phyloP scores from a whole-genome alignment of 2,113 vertebrate genomes.

The Podarcis raffonei region DNA sequence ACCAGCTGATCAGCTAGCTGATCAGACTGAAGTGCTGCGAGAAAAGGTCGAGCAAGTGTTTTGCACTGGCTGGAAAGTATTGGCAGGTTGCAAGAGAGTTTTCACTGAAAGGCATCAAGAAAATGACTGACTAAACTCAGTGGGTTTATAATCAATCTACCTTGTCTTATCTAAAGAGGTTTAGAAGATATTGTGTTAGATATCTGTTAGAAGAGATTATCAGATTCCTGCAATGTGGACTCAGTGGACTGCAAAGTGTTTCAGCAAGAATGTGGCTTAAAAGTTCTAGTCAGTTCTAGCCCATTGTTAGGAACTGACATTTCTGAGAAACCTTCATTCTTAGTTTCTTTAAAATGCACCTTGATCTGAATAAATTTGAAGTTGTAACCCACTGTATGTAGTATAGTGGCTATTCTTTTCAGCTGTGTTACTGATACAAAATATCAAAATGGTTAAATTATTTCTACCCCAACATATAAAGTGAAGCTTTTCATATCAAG shows the following conservation, averaged over 20 bases:
- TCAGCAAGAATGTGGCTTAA: not conserved
- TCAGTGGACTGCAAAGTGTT: not conserved
- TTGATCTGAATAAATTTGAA: constrained; percentile 51
- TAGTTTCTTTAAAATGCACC: not conserved
- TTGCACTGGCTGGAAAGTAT: not conserved
- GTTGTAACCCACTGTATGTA: not conserved
- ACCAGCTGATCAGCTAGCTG: not conserved
- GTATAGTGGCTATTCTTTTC: constrained; percentile 33
- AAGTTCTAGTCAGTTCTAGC: not conserved
- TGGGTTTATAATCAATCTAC: not conserved
- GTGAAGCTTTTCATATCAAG: not conserved
- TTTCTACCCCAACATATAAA: constrained; percentile 44
- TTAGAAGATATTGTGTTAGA: not conserved
- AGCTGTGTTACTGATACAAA: constrained; percentile 22
- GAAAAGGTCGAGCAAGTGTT: not conserved
- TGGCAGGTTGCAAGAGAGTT: not conserved
- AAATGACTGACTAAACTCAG: not conserved
- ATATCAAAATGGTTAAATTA: not conserved
- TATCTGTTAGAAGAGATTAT: not conserved
- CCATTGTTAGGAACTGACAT: constrained; percentile 20
- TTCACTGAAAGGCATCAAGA: not conserved
- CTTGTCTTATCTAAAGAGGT: not conserved
- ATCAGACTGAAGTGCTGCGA: not conserved
- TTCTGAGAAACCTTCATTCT: constrained; percentile 49
- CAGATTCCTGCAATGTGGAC: not conserved